phyloP scores from a whole-genome alignment of 64 coral and sea anemone genomes.

The Montipora cactus region DNA sequence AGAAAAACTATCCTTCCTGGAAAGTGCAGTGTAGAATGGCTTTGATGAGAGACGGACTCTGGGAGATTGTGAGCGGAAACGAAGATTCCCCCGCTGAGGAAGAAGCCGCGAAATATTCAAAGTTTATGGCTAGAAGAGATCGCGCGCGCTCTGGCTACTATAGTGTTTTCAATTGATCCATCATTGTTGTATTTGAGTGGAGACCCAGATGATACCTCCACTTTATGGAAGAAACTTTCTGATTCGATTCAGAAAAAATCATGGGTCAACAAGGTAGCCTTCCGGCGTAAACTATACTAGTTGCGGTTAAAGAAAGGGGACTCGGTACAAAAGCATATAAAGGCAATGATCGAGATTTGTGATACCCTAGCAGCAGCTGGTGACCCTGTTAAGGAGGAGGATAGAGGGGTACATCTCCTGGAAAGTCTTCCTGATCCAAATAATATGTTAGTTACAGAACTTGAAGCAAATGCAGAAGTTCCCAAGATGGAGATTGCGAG shows the following conservation, averaged over 20 bases:
- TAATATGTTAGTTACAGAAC: constrained; percentile 67
- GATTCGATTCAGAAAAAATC: constrained; percentile 57
- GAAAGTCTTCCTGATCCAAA: too few species aligned
- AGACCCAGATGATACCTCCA: constrained; percentile 35
- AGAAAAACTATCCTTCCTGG: constrained; percentile 52
- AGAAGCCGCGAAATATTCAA: background rate
- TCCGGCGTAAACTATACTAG: constrained; percentile 30
- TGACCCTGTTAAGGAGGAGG: constrained; percentile 46
- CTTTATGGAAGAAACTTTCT: constrained; percentile 41
- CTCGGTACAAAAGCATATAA: constrained; percentile 59
- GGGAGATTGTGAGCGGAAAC: constrained; percentile 4
- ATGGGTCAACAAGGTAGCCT: constrained; percentile 60
- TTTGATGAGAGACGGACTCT: constrained; percentile 35
- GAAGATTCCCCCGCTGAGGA: background rate
- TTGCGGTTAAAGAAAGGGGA: constrained; percentile 38
- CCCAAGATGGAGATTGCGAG: constrained; percentile 53
- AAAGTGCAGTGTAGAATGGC: constrained; percentile 65
- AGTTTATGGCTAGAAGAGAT: background rate
- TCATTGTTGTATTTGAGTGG: constrained; percentile 29
- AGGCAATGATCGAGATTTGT: constrained; percentile 61
- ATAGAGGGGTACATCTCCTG: constrained; percentile 53
- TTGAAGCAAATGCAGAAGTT: constrained; percentile 57
- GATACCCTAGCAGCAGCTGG: constrained; percentile 23
- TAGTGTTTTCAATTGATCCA: constrained; percentile 42
- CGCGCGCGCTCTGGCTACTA: constrained; percentile 6